Base-by-base conservation (phyloP, 2,888 invertebrate genomes). In the Eumerus sabulonum region DNA sequence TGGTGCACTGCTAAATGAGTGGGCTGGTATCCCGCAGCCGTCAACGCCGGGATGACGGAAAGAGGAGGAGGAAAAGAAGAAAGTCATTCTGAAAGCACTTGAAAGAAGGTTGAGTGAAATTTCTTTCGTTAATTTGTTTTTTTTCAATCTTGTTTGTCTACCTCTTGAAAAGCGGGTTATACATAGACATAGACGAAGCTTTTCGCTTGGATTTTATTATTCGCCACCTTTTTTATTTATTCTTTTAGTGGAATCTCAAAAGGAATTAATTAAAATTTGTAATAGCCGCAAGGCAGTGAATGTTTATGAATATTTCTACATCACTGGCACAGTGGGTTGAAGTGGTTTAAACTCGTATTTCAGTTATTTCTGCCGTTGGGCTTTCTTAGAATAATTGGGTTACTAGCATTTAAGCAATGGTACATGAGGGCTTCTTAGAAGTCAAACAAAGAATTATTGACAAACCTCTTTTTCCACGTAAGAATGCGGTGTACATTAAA, bases 1-100 rank as follows among this genome's bases (percentile, higher is more conserved):
- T n/a, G n/a, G n/a, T n/a, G n/a, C n/a, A 50, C 48, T 19, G 50
- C 62, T 36, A 47, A 47, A 36, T 36, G 59, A 59, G 59, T 59
- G 59, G 38, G 59, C 36, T 36, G 59, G 44, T 47, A 16, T 14
- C 40, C 11, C 14, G n/a, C n/a, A n/a, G n/a, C n/a, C n/a, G n/a
- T n/a, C n/a, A n/a, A n/a, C n/a, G 16, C 12, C 27, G 45, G 36
- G 17, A 36, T 1, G 2, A 7, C 7, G 7, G 2, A 27, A 27
- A 27, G 27, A 7, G 27, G 7, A 0, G 19, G 42, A 27, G 27
- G 27, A 27, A 27, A 27, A 27, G 7, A 27, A 27, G 27, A 59
- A 59, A 59, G 45, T 47, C 35, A 42, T 56, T 56, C 19, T 44
- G 56, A 12, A 56, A 56, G 42, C 56, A 56, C 27, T 27, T 27